These are phyloP conservation scores for Hypotaenidia okinawae DNA, from an alignment of 2,797 vertebrate species.

Conservation along the genomic window DNA sequence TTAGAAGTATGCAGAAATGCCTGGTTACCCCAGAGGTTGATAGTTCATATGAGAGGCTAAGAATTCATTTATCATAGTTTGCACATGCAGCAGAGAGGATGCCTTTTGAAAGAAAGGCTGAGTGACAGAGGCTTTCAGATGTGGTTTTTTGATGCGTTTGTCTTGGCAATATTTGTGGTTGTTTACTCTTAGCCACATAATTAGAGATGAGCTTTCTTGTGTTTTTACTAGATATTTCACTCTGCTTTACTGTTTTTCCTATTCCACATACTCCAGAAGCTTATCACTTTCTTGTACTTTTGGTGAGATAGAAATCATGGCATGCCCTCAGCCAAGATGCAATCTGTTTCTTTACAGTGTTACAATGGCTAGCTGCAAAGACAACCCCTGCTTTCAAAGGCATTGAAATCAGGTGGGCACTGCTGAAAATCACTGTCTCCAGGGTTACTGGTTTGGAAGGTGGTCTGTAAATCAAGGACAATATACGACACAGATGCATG, in stretches of 20 bases:
- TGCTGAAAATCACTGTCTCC: not conserved
- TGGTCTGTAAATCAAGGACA: not conserved
- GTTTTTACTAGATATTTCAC: not conserved
- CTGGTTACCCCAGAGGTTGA: not conserved
- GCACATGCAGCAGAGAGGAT: not conserved
- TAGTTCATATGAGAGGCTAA: not conserved
- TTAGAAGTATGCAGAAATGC: not conserved
- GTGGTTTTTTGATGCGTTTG: not conserved
- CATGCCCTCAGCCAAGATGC: not conserved
- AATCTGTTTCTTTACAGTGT: not conserved
- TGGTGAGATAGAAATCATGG: not conserved
- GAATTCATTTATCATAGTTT: not conserved
- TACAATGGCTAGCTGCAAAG: not conserved
- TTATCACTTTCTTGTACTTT: not conserved
- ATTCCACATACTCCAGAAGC: not conserved
- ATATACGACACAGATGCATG: not conserved
- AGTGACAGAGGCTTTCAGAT: not conserved
- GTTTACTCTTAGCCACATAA: not conserved
- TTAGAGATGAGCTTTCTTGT: not conserved
- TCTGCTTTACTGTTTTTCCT: not conserved
- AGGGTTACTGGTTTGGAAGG: not conserved
- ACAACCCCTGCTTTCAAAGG: not conserved
- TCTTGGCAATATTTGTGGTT: not conserved
- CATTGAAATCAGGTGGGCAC: not conserved
- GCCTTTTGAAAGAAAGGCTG: not conserved